Conservation (phyloP, 2,113 vertebrate genomes). For the Ceratotherium simum region DNA sequence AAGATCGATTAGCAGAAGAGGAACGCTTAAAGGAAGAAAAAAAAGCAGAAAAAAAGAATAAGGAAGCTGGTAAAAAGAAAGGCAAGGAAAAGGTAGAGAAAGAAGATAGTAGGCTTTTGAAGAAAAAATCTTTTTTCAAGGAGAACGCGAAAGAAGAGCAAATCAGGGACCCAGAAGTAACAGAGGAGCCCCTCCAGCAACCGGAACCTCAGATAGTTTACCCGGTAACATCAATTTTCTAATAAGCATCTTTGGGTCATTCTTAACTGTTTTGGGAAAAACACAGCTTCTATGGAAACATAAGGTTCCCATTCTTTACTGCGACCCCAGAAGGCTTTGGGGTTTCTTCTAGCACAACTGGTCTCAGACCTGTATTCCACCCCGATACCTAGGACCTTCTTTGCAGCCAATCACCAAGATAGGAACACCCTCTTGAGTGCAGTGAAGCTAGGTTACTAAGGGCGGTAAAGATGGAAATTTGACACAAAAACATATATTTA, state of each 20-base stretch:
- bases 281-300: neutral
- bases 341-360: neutral
- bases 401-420: neutral
- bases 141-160: slow-evolving; percentile 79
- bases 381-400: neutral
- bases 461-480: neutral
- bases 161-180: slow-evolving; percentile 47
- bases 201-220: slow-evolving; percentile 67
- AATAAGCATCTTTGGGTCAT: neutral
- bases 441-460: neutral
- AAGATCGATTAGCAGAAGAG: slow-evolving; percentile 86
- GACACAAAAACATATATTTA: neutral
- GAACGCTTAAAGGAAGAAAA: slow-evolving; percentile 82
- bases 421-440: neutral
- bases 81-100: slow-evolving; percentile 57
- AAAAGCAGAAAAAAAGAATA: slow-evolving; percentile 83
- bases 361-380: neutral
- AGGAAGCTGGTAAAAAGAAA: slow-evolving; percentile 78
- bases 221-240: slow-evolving; percentile 81
- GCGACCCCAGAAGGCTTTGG: neutral
- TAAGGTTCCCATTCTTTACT: neutral
- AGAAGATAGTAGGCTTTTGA: slow-evolving; percentile 66
- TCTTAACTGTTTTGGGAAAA: neutral
- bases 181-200: neutral
- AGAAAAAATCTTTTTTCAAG: slow-evolving; percentile 55